phyloP scores from a whole-genome alignment of 2,888 invertebrate genomes.

The Argyresthia albistria region DNA sequence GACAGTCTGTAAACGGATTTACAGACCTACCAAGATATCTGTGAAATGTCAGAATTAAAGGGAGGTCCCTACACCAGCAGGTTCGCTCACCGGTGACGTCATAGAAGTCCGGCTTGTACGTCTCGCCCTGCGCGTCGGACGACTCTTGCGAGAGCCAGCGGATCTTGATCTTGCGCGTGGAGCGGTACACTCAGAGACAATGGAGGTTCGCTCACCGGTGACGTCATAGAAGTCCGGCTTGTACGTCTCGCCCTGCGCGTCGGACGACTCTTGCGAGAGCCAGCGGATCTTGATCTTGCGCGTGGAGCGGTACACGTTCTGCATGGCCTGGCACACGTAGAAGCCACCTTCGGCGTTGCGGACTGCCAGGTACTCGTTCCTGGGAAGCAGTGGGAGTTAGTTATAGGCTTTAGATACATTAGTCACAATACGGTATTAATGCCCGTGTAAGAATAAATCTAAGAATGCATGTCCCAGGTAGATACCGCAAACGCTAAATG shows the following conservation, averaged over 20 bases:
- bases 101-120: slow-evolving; percentile 92
- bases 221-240: slow-evolving; percentile 92
- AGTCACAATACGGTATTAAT: too few species aligned
- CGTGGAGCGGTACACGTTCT: slow-evolving; percentile 90
- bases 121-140: slow-evolving; percentile 74
- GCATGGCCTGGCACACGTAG: slow-evolving; percentile 90
- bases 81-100: slow-evolving; percentile 80
- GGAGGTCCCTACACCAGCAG: too few species aligned
- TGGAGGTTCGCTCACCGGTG: slow-evolving; percentile 75
- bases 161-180: slow-evolving; percentile 86
- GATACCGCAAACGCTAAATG: too few species aligned
- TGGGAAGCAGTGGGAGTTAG: slow-evolving; percentile 16
- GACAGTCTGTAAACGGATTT: too few species aligned
- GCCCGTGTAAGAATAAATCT: too few species aligned
- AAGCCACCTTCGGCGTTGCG: slow-evolving; percentile 91
- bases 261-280: slow-evolving; percentile 82
- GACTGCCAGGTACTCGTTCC: slow-evolving; percentile 92
- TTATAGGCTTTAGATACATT: too few species aligned
- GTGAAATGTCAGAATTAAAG: too few species aligned
- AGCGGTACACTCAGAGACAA: too few species aligned
- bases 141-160: slow-evolving; percentile 89
- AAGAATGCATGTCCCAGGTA: too few species aligned
- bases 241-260: slow-evolving; percentile 79
- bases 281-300: slow-evolving; percentile 91
- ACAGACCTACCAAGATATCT: too few species aligned